Percentiles rank a stretch among this genome's conserved stretches.
phyloP scores from a whole-genome alignment of 2,888 invertebrate species.

The Dione juno region DNA sequence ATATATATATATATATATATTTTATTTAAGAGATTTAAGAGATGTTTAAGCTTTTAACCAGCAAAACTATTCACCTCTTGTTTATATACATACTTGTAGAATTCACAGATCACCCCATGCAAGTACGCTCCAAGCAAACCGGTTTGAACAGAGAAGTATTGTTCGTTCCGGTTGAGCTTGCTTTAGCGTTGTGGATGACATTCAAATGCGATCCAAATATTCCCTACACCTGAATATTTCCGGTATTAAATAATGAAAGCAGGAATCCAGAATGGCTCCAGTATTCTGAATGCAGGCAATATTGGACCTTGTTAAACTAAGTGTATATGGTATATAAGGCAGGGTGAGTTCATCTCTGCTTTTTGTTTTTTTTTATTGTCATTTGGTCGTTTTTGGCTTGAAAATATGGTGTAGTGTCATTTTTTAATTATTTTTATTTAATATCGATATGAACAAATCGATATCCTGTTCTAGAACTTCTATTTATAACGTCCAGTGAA shows the following conservation, averaged over 20 bases:
- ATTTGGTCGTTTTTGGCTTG: background rate
- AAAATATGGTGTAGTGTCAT: background rate
- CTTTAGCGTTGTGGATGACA: slow-evolving; percentile 19
- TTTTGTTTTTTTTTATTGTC: background rate
- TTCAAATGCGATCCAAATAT: slow-evolving; percentile 19
- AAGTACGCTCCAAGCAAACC: slow-evolving; percentile 14
- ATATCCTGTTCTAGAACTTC: background rate
- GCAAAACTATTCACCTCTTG: slow-evolving; percentile 1
- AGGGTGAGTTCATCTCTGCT: background rate
- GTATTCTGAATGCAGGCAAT: background rate
- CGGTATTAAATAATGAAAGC: slow-evolving; percentile 12
- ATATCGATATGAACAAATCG: too few species aligned
- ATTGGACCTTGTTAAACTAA: background rate
- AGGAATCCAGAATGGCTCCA: background rate
- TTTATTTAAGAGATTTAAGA: background rate
- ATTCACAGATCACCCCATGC: slow-evolving; percentile 15
- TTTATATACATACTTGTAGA: slow-evolving; percentile 11
- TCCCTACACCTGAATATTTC: slow-evolving; percentile 25
- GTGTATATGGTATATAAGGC: background rate
- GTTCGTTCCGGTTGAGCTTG: slow-evolving; percentile 25
- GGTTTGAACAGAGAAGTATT: slow-evolving; percentile 26
- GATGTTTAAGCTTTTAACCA: background rate
- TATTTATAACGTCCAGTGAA: background rate
- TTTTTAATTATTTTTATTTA: too few species aligned
- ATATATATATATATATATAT: background rate